Percentiles rank a stretch among this genome's conserved stretches.
These are phyloP conservation scores for Clarias magur DNA, from an alignment of 2,113 vertebrate genomes.

Conservation along the genomic window DNA sequence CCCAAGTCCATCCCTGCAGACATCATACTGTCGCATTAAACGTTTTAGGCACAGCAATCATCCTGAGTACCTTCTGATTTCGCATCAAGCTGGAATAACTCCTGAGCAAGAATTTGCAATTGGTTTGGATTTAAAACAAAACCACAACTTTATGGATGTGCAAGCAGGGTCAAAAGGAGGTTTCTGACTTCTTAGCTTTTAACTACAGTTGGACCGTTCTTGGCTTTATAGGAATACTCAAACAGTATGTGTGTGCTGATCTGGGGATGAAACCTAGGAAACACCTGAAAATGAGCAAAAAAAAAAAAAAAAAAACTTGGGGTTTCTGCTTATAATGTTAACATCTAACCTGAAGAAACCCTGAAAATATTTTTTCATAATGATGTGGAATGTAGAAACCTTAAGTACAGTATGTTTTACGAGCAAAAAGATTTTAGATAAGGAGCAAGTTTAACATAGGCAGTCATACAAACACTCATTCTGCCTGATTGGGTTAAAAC, in stretches of 20 bases:
- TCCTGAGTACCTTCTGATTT: slow-evolving; percentile 52
- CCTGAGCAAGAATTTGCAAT: neutral
- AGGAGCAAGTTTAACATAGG: neutral
- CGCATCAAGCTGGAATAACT: slow-evolving; percentile 4
- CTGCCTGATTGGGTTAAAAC: neutral
- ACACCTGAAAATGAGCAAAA: neutral
- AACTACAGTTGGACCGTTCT: slow-evolving; percentile 52
- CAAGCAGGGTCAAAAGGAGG: slow-evolving; percentile 24
- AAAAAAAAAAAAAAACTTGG: too few relatives aligned
- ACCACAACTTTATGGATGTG: slow-evolving; percentile 20
- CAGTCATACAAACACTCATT: neutral
- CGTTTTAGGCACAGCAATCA: slow-evolving; percentile 46
- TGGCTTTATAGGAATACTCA: slow-evolving; percentile 34
- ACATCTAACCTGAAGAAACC: neutral
- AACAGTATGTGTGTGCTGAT: neutral
- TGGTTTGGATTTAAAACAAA: slow-evolving; percentile 33
- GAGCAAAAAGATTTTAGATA: neutral
- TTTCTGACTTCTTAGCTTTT: neutral
- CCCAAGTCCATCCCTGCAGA: slow-evolving; percentile 12
- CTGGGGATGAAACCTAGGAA: neutral
- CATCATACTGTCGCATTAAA: slow-evolving; percentile 38
- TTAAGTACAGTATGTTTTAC: too few relatives aligned
- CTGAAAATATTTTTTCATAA: neutral
- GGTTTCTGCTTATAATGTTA: neutral
- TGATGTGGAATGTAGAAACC: neutral